Evolutionary conservation across 2,888 invertebrate species (phyloP), one percentile per base, ranked within the genome.

Genomic region (Flexamia atlantica): DNA sequence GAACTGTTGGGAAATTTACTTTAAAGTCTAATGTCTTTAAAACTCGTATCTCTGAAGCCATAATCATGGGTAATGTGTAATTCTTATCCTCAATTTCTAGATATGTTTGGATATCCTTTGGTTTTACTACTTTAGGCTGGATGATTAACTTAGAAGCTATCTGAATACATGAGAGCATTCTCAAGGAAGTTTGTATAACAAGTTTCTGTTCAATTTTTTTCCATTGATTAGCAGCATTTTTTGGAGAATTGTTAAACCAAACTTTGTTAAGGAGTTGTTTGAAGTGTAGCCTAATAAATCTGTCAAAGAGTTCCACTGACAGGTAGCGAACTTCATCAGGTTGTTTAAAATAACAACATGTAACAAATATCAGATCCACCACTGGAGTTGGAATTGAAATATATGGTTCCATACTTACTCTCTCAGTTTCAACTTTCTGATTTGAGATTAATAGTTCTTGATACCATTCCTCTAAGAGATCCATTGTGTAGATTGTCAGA

Each of bases 111-210:
- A 70, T 70, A 36, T 70, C 70, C 14, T 70, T 70, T 1, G 70
- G 70, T 40, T 70, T 70, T 7, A 70, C 36, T 20, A 40, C 70
- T 40, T 40, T 70, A n/a, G 70, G 40, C 20, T 70, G 70, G 14
- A 70, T 7, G 30, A 70, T 40, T n/a, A 70, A 70, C 40, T 70
- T 70, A 7, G 70, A 70, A 10, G 70, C 70, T 10, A 70, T 36
- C 23, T 70, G 70, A 17, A 70, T 70, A 36, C 70, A 70, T n/a
- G 70, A 70, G 4, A 70, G 70, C 32, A 70, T 70, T 40, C 70
- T 32, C 70, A 70, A 40, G 3, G 70, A 40, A 23, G 70, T 70
- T 40, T 70, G 70, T 40, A 4, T 12, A 10, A n/a, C 36, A 10
- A 70, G 5, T 30, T 20, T 70, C 36, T 40, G 2, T 40, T 70